These are phyloP conservation scores for Pteropus rufus DNA, from an alignment of 2,797 vertebrate genomes.

Conservation along the genomic window DNA sequence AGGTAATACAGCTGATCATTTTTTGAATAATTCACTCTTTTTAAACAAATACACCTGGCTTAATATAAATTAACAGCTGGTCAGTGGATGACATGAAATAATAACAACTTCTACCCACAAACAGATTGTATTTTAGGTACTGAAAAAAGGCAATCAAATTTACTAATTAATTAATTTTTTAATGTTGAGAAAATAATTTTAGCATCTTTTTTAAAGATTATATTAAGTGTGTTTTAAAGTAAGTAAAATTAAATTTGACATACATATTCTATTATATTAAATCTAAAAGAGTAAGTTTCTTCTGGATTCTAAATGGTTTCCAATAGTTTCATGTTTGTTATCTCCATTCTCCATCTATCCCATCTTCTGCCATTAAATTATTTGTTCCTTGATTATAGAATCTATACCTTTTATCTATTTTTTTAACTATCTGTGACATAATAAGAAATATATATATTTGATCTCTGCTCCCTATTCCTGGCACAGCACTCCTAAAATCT, in stretches of 20 bases:
- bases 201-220: background rate
- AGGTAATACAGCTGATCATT: constrained; percentile 71
- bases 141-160: background rate
- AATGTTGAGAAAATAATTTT: background rate
- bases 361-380: background rate
- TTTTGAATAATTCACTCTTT: constrained; percentile 71
- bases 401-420: background rate
- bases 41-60: constrained; percentile 68
- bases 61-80: constrained; percentile 65
- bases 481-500: background rate
- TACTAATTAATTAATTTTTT: constrained; percentile 48
- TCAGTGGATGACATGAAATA: constrained; percentile 51
- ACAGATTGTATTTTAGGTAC: constrained; percentile 52
- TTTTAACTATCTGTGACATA: background rate
- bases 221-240: background rate
- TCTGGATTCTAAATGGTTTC: background rate
- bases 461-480: background rate
- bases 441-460: background rate
- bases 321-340: background rate
- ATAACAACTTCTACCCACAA: background rate
- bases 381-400: background rate
- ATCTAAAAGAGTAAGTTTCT: background rate
- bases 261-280: background rate
- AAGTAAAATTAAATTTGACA: background rate
- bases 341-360: background rate